Base-by-base conservation (phyloP, 2,888 invertebrate species). In the Notocelia uddmanniana region DNA sequence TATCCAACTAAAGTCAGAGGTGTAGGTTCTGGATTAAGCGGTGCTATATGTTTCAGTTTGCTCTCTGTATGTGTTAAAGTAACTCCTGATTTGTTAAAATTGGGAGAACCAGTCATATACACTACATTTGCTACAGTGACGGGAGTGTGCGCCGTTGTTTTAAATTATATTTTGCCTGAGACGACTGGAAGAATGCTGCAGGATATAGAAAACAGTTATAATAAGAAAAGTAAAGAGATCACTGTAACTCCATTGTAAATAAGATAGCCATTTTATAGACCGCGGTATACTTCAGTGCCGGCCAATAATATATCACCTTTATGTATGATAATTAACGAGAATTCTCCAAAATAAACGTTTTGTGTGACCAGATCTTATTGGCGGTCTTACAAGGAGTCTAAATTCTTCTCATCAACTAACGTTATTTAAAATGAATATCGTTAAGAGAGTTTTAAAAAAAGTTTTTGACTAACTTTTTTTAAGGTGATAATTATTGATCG, bases 131-230 rank as follows among this genome's bases (percentile, higher is more conserved):
- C 84, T 5, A 57, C 74, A 10, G 62, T 82, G 0, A 83, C 84
- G 0, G 69, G 83, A 3, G 15, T 83, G 26, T 74, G 80, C 41
- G 77, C 80, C 19, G 21, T 83, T 15, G 55, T 79, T 5, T 73
- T 89, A 50, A 75, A 74, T 62, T 86, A 85, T 74, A 74, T 84
- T 23, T 74, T 89, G 63, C 88, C 88, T 9, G 88, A 89, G 59
- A 89, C 89, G 0, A 82, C 82, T 76, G 94, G 78, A 95, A 97
- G 84, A 96, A 97, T 90, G 95, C 97, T 83, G 89, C 95, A 83
- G 95, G 96, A 68, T 91, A 97, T 78, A 94, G 96, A 83, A 95
- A 80, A 89, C 74, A 76, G 74, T 57, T 78, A 85, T 74, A 85
- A 80, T 63, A 80, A 76, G 21, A 81, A 76, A 45, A 71, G 98